Conservation (phyloP, 2,113 vertebrate genomes). For the Macquaria australasica region DNA sequence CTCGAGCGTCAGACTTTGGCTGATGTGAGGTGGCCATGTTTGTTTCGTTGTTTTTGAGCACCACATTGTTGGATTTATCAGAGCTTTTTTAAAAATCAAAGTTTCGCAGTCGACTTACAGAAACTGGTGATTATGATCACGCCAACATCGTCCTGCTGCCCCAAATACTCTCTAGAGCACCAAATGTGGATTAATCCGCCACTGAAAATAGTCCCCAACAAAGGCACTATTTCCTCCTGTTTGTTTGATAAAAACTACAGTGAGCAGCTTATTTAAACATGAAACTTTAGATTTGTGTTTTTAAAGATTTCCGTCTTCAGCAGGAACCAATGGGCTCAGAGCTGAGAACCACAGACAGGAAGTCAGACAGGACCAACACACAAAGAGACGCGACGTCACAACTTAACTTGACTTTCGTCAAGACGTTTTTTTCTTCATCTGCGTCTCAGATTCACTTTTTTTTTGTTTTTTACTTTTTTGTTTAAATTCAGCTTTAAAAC, state of each 20-base stretch:
- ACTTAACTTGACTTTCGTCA: not conserved
- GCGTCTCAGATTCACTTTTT: not conserved
- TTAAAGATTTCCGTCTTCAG: not conserved
- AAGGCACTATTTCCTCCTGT: not conserved
- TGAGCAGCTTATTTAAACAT: not conserved
- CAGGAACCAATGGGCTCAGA: not conserved
- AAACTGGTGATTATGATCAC: no score
- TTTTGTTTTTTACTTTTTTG: no score
- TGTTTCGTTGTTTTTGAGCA: no score
- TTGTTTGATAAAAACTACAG: not conserved
- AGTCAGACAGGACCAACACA: not conserved
- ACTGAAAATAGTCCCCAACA: constrained; percentile 3
- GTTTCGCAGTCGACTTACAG: no score
- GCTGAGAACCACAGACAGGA: constrained; percentile 9
- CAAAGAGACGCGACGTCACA: not conserved
- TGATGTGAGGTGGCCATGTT: no score
- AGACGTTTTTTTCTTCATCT: no score
- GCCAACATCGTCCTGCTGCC: not conserved
- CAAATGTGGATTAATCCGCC: not conserved
- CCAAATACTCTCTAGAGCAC: not conserved
- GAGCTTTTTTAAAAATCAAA: no score
- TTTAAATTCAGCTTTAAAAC: not conserved
- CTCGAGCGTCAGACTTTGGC: no score
- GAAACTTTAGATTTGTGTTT: not conserved
- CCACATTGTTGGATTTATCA: no score